Evolutionary conservation across 2,113 vertebrate genomes (phyloP).

Genomic region (Serinus canaria): DNA sequence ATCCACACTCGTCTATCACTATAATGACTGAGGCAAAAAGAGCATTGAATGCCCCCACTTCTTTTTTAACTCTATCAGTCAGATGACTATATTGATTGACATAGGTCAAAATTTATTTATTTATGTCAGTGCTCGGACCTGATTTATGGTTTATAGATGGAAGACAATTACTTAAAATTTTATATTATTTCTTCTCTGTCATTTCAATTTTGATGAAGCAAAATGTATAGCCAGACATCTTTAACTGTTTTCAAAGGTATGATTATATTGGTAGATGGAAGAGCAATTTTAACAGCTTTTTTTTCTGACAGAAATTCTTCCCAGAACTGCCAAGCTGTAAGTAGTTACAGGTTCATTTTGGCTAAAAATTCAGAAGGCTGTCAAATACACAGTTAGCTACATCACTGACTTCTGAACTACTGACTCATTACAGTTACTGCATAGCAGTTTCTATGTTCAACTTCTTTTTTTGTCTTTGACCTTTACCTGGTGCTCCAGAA

Average conservation of each 20-base stretch:
- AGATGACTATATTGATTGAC: neutral
- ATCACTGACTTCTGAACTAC: neutral
- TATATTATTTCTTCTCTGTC: neutral
- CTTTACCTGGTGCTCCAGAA: neutral
- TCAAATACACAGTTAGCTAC: neutral
- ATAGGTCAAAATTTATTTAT: neutral
- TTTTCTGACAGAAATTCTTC: neutral
- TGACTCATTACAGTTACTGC: neutral
- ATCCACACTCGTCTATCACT: rapidly evolving
- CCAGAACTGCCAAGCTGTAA: neutral
- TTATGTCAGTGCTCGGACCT: rapidly evolving
- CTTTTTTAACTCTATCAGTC: neutral
- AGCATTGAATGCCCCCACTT: rapidly evolving
- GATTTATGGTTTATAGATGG: neutral
- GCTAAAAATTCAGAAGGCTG: neutral
- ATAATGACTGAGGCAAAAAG: neutral
- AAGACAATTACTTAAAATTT: neutral
- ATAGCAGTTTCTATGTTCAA: neutral
- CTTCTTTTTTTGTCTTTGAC: neutral
- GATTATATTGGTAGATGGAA: neutral
- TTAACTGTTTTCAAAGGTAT: neutral
- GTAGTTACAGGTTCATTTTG: neutral
- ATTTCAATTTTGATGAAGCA: neutral
- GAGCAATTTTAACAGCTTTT: neutral
- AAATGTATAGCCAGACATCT: neutral